Evolutionary conservation across 2,113 vertebrate species (phyloP).

Genomic region (Campylomormyrus numenius): DNA sequence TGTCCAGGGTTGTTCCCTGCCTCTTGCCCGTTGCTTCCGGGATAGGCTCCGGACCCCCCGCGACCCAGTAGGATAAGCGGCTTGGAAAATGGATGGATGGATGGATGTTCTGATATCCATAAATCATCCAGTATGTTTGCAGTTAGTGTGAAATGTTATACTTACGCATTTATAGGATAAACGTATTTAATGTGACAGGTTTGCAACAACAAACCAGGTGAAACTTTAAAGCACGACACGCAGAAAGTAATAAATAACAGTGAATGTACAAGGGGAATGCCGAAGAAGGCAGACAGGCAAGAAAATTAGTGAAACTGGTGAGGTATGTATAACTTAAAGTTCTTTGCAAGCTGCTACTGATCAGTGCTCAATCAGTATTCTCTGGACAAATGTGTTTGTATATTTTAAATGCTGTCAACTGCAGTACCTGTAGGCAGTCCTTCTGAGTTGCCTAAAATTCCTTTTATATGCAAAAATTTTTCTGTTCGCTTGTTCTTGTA

Average conservation of each 20-base stretch:
- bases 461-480: not conserved
- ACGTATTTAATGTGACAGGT: not conserved
- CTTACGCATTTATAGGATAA: not conserved
- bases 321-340: not conserved
- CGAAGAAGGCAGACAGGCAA: not conserved
- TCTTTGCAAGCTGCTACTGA: not conserved
- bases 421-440: not conserved
- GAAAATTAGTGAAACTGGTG: not conserved
- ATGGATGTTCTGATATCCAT: not conserved
- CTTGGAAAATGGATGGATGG: no score
- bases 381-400: not conserved
- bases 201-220: not conserved
- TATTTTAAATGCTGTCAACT: not conserved
- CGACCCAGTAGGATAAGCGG: no score
- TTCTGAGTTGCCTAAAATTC: not conserved
- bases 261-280: not conserved
- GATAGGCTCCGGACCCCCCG: no score
- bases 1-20: no score
- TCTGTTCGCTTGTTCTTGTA: not conserved
- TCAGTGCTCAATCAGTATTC: not conserved
- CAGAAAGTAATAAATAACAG: not conserved
- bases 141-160: not conserved
- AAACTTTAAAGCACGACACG: not conserved
- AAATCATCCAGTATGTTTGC: not conserved
- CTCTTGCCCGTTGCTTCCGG: no score